Evolutionary conservation across 1,140 invertebrate genomes (phyloP).

Genomic region (Meloidogyne chitwoodi): DNA sequence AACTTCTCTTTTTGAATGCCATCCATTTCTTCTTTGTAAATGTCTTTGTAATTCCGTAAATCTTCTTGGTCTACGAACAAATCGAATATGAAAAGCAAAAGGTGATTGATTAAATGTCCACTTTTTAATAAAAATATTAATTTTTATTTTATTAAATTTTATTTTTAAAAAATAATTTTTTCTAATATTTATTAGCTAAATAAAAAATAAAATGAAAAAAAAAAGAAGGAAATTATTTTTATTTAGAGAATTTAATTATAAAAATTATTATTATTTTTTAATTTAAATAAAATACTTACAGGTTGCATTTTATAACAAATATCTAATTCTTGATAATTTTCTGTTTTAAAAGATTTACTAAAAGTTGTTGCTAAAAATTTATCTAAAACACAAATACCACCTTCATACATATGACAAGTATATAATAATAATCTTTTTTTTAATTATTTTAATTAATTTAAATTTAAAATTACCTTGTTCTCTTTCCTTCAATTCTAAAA

Average conservation of each 20-base stretch:
- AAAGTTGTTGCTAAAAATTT: slow-evolving; percentile 17
- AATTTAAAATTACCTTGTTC: slow-evolving; percentile 23
- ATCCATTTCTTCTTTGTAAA: slow-evolving; percentile 15
- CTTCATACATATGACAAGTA: slow-evolving; percentile 24
- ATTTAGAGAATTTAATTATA: too few relatives aligned
- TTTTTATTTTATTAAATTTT: neutral
- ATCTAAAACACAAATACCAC: slow-evolving; percentile 8
- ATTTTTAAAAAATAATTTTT: neutral
- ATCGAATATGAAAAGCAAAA: slow-evolving; percentile 23
- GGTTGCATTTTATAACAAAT: neutral
- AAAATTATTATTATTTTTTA: neutral
- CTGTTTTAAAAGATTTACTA: neutral
- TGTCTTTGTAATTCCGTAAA: slow-evolving; percentile 9
- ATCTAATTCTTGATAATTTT: neutral
- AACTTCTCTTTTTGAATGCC: slow-evolving; percentile 17
- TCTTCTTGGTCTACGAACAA: slow-evolving; percentile 16
- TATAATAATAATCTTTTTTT: slow-evolving; percentile 14
- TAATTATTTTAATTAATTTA: neutral
- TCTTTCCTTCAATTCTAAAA: slow-evolving; percentile 28
- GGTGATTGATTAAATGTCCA: neutral
- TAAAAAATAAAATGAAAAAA: neutral
- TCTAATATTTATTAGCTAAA: too few relatives aligned
- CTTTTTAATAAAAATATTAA: neutral
- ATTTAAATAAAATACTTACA: neutral
- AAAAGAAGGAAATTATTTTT: too few relatives aligned